Evolutionary conservation across 2,888 invertebrate genomes (phyloP).

Genomic region (Ectemnius continuus): DNA sequence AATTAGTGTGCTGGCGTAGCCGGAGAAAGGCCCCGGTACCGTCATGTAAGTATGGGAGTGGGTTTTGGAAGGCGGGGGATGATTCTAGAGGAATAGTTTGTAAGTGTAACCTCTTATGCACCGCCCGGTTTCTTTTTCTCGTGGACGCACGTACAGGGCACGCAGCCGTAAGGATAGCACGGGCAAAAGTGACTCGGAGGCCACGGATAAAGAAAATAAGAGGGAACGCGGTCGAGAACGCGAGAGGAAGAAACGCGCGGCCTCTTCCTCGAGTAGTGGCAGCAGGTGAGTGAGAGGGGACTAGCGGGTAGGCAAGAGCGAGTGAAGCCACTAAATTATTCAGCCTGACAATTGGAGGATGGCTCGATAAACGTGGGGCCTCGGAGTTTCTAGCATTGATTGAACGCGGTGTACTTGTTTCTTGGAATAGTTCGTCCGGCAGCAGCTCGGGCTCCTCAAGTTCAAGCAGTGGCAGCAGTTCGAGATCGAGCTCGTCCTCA

Average conservation of each 20-base stretch:
- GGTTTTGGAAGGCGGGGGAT: background rate
- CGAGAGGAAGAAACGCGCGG: conserved; percentile 84
- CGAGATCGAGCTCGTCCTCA: conserved; percentile 86
- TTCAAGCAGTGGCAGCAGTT: conserved; percentile 79
- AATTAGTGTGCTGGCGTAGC: conserved; percentile 8
- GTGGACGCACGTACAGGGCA: conserved; percentile 81
- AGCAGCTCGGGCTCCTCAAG: conserved; percentile 84
- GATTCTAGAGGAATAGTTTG: background rate
- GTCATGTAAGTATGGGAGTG: conserved; percentile 44
- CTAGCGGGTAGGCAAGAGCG: background rate
- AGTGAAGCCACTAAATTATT: background rate
- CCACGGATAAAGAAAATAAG: conserved; percentile 87
- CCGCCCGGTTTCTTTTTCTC: conserved; percentile 34
- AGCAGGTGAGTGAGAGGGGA: conserved; percentile 81
- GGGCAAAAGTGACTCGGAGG: conserved; percentile 81
- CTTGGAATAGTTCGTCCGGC: conserved; percentile 83
- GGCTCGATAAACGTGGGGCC: background rate
- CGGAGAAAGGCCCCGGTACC: background rate
- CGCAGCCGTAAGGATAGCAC: conserved; percentile 83
- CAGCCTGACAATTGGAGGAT: conserved; percentile 24
- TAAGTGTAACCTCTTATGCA: conserved; percentile 31
- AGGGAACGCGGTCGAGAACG: conserved; percentile 81
- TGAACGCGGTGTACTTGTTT: background rate
- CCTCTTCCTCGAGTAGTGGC: conserved; percentile 89
- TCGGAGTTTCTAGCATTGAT: background rate